Conservation (phyloP, 2,797 vertebrate genomes). For the Gymnopithys bicolor region DNA sequence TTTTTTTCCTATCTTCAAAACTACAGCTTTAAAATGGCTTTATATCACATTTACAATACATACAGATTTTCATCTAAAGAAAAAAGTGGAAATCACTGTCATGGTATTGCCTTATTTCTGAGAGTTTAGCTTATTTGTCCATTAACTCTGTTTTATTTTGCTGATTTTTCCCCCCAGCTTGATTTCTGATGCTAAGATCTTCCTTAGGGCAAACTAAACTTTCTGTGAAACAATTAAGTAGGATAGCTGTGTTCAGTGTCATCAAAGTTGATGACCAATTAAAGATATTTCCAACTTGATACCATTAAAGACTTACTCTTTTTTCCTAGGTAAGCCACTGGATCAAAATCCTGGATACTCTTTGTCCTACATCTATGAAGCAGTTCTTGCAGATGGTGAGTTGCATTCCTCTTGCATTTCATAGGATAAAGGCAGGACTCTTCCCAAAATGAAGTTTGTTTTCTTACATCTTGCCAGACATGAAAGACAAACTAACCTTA, state of each 20-base stretch:
- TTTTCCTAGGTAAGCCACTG: constrained; percentile 15
- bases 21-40: not conserved
- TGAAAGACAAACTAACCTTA: not conserved
- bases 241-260: not conserved
- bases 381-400: not conserved
- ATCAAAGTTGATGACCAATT: not conserved
- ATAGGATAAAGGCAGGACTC: not conserved
- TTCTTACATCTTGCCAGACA: not conserved
- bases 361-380: not conserved
- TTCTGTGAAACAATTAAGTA: not conserved
- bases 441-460: not conserved
- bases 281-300: not conserved
- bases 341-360: not conserved
- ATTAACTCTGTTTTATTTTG: not conserved
- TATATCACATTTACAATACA: not conserved
- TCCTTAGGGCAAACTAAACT: not conserved
- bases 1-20: not conserved
- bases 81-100: not conserved
- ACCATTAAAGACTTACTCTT: not conserved
- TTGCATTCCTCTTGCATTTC: not conserved
- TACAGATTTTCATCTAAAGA: not conserved
- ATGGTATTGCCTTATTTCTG: not conserved
- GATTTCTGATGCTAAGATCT: not conserved
- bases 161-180: not conserved
- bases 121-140: not conserved